These are phyloP conservation scores for Dryas iulia DNA, from an alignment of 1,140 invertebrate species.

Conservation along the genomic window DNA sequence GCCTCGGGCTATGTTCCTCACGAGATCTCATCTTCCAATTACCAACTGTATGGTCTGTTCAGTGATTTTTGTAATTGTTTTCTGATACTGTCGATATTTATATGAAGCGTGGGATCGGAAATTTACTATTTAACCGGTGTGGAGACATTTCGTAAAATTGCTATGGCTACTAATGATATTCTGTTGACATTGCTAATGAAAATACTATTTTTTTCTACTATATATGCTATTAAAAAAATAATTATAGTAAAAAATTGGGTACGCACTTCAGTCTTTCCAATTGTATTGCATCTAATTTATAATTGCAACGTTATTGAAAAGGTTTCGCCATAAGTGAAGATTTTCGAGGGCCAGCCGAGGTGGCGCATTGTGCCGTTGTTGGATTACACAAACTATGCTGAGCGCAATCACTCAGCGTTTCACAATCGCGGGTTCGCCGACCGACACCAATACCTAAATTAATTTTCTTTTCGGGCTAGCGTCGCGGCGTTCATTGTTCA, in stretches of 20 bases:
- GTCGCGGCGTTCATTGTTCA: slow-evolving; percentile 68
- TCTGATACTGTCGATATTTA: slow-evolving; percentile 55
- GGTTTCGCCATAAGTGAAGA: slow-evolving; percentile 64
- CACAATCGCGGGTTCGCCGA: slow-evolving; percentile 72
- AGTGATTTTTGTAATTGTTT: slow-evolving; percentile 71
- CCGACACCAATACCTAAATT: slow-evolving; percentile 78
- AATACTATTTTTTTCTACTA: no score
- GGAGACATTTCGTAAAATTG: not conserved
- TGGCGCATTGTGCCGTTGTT: slow-evolving; percentile 56
- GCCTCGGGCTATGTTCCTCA: slow-evolving; percentile 69
- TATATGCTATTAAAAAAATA: no score
- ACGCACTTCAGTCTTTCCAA: not conserved
- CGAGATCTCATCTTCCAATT: slow-evolving; percentile 78
- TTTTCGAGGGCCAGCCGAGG: slow-evolving; percentile 59
- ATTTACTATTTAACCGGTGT: not conserved
- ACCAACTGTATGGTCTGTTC: slow-evolving; percentile 58
- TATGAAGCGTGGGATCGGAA: slow-evolving; percentile 16
- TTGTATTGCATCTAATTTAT: not conserved
- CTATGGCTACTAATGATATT: not conserved
- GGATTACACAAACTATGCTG: slow-evolving; percentile 71
- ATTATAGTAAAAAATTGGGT: no score
- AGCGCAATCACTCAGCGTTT: slow-evolving; percentile 72
- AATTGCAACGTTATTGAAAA: slow-evolving; percentile 23
- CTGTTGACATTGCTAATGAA: no score
- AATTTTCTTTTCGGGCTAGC: slow-evolving; percentile 74